These are phyloP conservation scores for Morone chrysops DNA, from an alignment of 2,113 vertebrate species.

Conservation along the genomic window DNA sequence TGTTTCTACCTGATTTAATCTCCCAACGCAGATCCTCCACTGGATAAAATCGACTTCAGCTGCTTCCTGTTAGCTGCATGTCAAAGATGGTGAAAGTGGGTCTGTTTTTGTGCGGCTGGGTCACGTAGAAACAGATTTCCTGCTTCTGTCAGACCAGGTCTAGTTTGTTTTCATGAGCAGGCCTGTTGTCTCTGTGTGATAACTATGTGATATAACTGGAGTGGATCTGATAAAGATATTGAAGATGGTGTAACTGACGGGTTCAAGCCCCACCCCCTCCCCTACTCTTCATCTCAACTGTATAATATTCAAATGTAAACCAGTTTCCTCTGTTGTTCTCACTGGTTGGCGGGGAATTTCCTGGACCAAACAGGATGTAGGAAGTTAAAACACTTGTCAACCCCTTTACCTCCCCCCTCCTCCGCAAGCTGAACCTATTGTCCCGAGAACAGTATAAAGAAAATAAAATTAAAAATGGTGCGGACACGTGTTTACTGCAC, in stretches of 20 bases:
- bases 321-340: slow-evolving; percentile 64
- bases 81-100: too few species aligned
- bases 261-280: background rate
- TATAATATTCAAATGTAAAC: slow-evolving; percentile 59
- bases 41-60: background rate
- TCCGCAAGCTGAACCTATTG: slow-evolving; percentile 31
- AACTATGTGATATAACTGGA: slow-evolving; percentile 68
- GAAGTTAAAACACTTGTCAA: slow-evolving; percentile 46
- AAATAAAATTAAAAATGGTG: slow-evolving; percentile 51
- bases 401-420: background rate
- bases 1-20: slow-evolving; percentile 42
- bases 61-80: slow-evolving; percentile 25
- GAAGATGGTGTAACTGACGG: slow-evolving; percentile 35
- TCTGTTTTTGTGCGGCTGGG: slow-evolving; percentile 21
- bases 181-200: slow-evolving; percentile 37
- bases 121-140: slow-evolving; percentile 40
- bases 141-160: slow-evolving; percentile 23
- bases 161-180: slow-evolving; percentile 55
- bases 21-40: slow-evolving; percentile 8
- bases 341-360: slow-evolving; percentile 42
- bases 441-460: slow-evolving; percentile 47
- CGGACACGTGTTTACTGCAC: slow-evolving; percentile 62
- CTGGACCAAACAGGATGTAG: slow-evolving; percentile 63
- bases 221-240: slow-evolving; percentile 45
- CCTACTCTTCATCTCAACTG: slow-evolving; percentile 59